phyloP scores from a whole-genome alignment of 2,888 invertebrate species.

The Venusia cambrica region DNA sequence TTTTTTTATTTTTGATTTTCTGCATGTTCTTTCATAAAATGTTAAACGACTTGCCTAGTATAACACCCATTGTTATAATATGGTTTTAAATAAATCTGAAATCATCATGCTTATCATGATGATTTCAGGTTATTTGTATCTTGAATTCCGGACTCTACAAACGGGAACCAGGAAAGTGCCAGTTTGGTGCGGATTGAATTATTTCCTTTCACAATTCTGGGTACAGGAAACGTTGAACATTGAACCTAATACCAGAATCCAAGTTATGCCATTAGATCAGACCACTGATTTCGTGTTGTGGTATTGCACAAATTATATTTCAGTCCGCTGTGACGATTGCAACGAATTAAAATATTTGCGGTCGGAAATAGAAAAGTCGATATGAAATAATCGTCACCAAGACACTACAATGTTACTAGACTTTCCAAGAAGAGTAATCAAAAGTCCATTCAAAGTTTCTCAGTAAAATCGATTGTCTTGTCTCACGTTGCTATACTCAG shows the following conservation, averaged over 20 bases:
- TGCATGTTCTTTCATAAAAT: no score
- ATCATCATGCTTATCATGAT: no score
- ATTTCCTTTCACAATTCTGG: slow-evolving; percentile 6
- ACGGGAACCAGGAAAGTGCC: slow-evolving; percentile 3
- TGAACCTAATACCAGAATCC: neutral
- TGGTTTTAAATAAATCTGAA: no score
- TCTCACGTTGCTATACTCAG: slow-evolving; percentile 39
- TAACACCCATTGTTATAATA: no score
- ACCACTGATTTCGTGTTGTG: slow-evolving; percentile 15
- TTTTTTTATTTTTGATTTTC: no score
- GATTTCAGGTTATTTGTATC: no score
- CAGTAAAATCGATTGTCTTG: slow-evolving; percentile 35
- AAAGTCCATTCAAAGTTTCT: slow-evolving; percentile 20
- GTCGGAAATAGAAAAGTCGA: slow-evolving; percentile 15
- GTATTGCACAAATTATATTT: slow-evolving; percentile 18
- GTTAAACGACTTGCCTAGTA: no score
- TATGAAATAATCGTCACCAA: slow-evolving; percentile 10
- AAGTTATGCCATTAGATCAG: slow-evolving; percentile 2
- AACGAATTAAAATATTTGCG: slow-evolving; percentile 20
- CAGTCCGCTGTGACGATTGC: slow-evolving; percentile 15
- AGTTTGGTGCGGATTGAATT: slow-evolving; percentile 11
- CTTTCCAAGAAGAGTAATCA: slow-evolving; percentile 21
- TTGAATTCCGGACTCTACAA: no score
- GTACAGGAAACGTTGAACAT: neutral
- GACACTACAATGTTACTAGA: slow-evolving; percentile 4